Conservation (phyloP, 2,888 invertebrate genomes). For the Doris montereyensis region DNA sequence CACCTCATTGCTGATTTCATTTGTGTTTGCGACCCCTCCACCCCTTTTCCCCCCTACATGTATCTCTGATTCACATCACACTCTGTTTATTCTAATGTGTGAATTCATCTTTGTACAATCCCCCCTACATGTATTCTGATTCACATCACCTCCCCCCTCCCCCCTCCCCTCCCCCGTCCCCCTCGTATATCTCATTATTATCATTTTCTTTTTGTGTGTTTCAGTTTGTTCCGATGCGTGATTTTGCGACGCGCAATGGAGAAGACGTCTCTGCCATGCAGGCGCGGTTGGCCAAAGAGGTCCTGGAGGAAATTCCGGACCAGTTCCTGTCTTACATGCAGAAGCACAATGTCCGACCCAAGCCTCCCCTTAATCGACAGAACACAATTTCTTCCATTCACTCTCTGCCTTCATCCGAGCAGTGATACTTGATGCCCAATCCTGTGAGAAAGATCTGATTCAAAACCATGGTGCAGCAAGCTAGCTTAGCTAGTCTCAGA, state of each 20-base stretch:
- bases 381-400: constrained; percentile 61
- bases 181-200: neutral
- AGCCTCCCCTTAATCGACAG: constrained; percentile 66
- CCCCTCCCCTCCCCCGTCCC: neutral
- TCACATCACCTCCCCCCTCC: no score
- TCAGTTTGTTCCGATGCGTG: constrained; percentile 76
- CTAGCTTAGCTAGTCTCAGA: no score
- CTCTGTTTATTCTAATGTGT: no score
- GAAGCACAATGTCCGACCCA: constrained; percentile 73
- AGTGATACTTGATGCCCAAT: neutral
- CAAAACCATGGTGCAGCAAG: no score
- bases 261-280: constrained; percentile 71
- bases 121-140: no score
- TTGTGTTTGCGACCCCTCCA: no score
- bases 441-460: no score
- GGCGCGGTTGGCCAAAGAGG: constrained; percentile 76
- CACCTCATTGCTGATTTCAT: no score
- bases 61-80: no score
- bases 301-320: constrained; percentile 77
- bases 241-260: constrained; percentile 64
- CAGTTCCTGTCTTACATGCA: constrained; percentile 75
- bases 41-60: no score
- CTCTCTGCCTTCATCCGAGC: constrained; percentile 50
- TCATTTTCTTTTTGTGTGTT: constrained; percentile 49
- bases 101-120: no score